These are phyloP conservation scores for Daphoenositta chrysoptera DNA, from an alignment of 2,113 vertebrate species.

Conservation along the genomic window DNA sequence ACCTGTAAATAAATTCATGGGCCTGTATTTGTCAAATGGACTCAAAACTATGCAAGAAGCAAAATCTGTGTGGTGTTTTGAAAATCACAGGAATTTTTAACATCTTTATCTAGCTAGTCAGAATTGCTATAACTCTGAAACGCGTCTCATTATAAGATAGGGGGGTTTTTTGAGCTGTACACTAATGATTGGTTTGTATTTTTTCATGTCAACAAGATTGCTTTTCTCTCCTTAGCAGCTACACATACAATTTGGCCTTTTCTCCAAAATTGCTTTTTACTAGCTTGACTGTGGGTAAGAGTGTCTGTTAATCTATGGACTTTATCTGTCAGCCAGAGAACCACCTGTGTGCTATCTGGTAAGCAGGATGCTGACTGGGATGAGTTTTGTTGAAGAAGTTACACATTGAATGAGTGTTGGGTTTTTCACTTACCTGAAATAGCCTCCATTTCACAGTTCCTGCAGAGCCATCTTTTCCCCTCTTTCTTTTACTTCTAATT, in stretches of 20 bases:
- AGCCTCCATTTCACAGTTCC: slow-evolving; percentile 45
- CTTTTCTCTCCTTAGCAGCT: not conserved
- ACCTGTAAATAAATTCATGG: not conserved
- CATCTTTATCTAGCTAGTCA: not conserved
- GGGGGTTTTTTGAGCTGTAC: not conserved
- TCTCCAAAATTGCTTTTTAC: not conserved
- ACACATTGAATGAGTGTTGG: not conserved
- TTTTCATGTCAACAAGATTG: not conserved
- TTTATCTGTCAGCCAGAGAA: slow-evolving; percentile 16
- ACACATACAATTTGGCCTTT: not conserved
- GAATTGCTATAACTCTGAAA: not conserved
- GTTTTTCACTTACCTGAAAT: slow-evolving; percentile 44
- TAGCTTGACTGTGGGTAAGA: not conserved
- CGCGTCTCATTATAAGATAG: not conserved
- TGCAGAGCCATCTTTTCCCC: slow-evolving; percentile 9
- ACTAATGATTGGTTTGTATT: not conserved
- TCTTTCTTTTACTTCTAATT: slow-evolving; percentile 50
- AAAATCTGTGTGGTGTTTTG: not conserved
- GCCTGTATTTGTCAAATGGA: not conserved
- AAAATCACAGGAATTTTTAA: not conserved
- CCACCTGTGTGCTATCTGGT: not conserved
- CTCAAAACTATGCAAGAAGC: not conserved
- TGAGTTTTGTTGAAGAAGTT: slow-evolving; percentile 45
- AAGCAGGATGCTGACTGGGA: not conserved
- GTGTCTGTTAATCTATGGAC: not conserved